Evolutionary conservation across 2,113 vertebrate genomes (phyloP).

Genomic region (Tragelaphus strepsiceros): DNA sequence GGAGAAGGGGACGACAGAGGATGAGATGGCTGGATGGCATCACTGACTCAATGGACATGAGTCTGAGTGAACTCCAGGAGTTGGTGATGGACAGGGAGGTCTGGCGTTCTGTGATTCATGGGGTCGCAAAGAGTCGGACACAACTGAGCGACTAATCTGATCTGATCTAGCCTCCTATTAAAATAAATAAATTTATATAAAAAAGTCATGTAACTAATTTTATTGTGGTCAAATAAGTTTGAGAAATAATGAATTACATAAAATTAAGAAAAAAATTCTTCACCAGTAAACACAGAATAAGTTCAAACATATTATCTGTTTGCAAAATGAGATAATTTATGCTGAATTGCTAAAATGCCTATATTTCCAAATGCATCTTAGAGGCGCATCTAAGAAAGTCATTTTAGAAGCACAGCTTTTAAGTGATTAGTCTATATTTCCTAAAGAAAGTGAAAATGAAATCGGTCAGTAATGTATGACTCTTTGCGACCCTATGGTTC

Average conservation of each 20-base stretch:
- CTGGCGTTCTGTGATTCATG: too few relatives aligned
- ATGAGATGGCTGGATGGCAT: too few relatives aligned
- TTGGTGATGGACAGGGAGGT: too few relatives aligned
- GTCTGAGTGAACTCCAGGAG: too few relatives aligned
- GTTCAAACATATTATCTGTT: neutral
- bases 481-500: neutral
- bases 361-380: neutral
- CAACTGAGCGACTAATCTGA: too few relatives aligned
- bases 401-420: neutral
- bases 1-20: too few relatives aligned
- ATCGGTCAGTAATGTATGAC: neutral
- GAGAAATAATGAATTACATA: neutral
- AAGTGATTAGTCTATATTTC: neutral
- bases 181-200: too few relatives aligned
- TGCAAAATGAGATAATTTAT: neutral
- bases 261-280: neutral
- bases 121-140: too few relatives aligned
- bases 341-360: neutral
- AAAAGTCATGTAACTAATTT: neutral
- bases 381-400: neutral
- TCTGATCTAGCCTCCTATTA: too few relatives aligned
- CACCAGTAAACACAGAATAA: neutral
- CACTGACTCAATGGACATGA: too few relatives aligned
- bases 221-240: neutral
- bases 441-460: neutral